Conservation (phyloP, 2,888 invertebrate species). For the Oconnorella tubifera region DNA sequence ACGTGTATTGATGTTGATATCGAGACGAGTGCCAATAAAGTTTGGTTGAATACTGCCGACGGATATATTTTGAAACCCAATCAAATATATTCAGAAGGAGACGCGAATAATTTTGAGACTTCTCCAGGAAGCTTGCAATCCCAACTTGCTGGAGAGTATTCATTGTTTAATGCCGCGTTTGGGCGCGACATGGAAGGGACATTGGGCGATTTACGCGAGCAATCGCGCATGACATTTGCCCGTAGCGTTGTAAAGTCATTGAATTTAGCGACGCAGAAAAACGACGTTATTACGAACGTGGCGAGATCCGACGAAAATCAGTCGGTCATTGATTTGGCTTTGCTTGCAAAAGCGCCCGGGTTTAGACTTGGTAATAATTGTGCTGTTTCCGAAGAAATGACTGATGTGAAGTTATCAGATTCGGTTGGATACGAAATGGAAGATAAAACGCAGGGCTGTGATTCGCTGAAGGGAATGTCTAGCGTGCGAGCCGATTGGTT, state of each 20-base stretch:
- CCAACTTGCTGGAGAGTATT: background rate
- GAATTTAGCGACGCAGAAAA: no score
- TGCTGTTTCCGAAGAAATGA: background rate
- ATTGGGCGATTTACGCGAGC: background rate
- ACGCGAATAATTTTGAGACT: background rate
- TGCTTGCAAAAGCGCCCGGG: slow-evolving; percentile 5
- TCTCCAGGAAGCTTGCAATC: background rate
- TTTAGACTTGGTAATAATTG: background rate
- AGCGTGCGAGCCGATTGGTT: background rate
- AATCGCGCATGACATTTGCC: no score
- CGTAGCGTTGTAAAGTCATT: no score
- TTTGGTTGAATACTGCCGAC: no score
- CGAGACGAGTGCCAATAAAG: no score
- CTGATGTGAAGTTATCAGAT: background rate
- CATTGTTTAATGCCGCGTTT: background rate
- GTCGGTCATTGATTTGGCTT: background rate
- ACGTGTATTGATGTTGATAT: no score
- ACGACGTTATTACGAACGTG: background rate
- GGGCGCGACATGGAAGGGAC: background rate
- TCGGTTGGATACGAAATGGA: background rate
- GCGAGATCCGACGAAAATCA: background rate
- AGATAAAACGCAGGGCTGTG: background rate
- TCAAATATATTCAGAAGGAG: no score
- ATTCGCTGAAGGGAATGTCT: background rate
- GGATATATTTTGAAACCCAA: no score